These are phyloP conservation scores for Nysson spinosus DNA, from an alignment of 2,888 invertebrate genomes.

Conservation along the genomic window DNA sequence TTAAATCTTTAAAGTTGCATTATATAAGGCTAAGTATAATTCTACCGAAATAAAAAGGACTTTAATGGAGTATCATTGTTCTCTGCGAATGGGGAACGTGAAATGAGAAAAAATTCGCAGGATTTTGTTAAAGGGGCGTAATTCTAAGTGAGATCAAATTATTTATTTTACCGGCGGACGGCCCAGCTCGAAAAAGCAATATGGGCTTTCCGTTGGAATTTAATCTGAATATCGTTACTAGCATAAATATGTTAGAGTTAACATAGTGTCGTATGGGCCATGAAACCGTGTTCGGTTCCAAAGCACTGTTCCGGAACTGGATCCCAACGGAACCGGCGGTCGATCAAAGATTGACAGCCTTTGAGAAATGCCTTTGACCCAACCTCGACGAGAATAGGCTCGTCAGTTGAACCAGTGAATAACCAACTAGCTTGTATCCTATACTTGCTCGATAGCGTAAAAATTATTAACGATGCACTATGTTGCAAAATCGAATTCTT, in stretches of 20 bases:
- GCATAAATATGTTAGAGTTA: too few species aligned
- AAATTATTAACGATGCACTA: slow-evolving; percentile 15
- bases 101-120: background rate
- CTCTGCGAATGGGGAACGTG: background rate
- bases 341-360: slow-evolving; percentile 51
- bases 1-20: background rate
- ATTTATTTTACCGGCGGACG: too few species aligned
- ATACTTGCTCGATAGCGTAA: slow-evolving; percentile 7
- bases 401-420: slow-evolving; percentile 43
- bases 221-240: too few species aligned
- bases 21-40: slow-evolving; percentile 1
- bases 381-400: slow-evolving; percentile 33
- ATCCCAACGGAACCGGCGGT: slow-evolving; percentile 28
- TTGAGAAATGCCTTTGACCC: slow-evolving; percentile 44
- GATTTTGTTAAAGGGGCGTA: background rate
- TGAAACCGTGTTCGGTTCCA: slow-evolving; percentile 25
- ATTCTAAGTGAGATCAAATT: background rate
- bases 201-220: too few species aligned
- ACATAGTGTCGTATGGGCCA: slow-evolving; percentile 18
- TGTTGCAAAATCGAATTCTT: background rate
- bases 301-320: slow-evolving; percentile 25
- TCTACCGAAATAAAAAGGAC: background rate
- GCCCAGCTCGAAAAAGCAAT: too few species aligned
- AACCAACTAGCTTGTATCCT: slow-evolving; percentile 30
- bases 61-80: background rate